Evolutionary conservation across 2,888 invertebrate genomes (phyloP).

Genomic region (Rutpela maculata): DNA sequence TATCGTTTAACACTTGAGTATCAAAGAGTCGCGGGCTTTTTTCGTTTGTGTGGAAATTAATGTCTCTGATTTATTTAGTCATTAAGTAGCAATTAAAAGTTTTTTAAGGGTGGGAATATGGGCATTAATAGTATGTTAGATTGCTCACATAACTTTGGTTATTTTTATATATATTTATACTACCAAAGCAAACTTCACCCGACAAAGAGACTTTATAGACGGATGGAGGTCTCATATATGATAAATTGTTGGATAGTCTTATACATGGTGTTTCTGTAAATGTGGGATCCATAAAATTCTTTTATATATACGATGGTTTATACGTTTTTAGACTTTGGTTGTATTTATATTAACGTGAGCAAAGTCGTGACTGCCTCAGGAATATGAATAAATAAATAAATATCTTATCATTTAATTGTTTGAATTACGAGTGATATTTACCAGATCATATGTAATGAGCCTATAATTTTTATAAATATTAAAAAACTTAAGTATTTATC

Average conservation of each 20-base stretch:
- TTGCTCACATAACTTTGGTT: not conserved
- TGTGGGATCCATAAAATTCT: not conserved
- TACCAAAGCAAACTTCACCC: constrained; percentile 28
- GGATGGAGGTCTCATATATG: constrained; percentile 35
- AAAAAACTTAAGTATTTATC: too few relatives aligned
- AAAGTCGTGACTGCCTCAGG: too few relatives aligned
- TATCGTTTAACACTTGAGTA: not conserved
- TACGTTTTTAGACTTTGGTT: not conserved
- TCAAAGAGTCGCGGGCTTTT: not conserved
- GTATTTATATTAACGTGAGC: too few relatives aligned
- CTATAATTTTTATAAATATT: too few relatives aligned
- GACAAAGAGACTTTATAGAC: constrained; percentile 18
- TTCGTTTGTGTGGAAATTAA: not conserved
- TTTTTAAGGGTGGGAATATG: constrained; percentile 16
- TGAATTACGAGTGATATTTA: too few relatives aligned
- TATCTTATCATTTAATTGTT: too few relatives aligned
- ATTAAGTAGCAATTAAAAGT: not conserved
- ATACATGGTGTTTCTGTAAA: not conserved
- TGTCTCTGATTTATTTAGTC: not conserved
- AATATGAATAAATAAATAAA: too few relatives aligned
- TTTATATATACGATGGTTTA: not conserved
- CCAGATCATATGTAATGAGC: too few relatives aligned
- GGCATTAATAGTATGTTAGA: constrained; percentile 12
- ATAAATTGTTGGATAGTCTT: not conserved
- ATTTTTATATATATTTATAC: constrained; percentile 12